Evolutionary conservation across 1,140 invertebrate species (phyloP).

Genomic region (Radopholus similis): DNA sequence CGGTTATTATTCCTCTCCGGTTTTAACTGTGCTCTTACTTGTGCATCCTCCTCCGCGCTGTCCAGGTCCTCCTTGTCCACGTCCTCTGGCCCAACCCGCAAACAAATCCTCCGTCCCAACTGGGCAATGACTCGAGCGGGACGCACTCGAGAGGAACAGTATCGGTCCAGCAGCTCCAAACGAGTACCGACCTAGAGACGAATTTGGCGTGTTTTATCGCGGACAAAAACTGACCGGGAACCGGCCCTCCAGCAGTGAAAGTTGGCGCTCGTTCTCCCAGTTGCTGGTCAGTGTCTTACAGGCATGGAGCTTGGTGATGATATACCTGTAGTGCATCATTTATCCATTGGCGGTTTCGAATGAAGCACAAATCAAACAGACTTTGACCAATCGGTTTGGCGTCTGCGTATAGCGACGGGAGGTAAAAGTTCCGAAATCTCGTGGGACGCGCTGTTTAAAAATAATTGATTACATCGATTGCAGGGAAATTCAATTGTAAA

Average conservation of each 20-base stretch:
- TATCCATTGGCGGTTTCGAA: constrained; percentile 11
- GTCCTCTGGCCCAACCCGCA: constrained; percentile 21
- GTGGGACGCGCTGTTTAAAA: background rate
- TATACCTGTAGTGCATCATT: constrained; percentile 17
- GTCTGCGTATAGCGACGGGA: background rate
- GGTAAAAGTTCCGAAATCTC: background rate
- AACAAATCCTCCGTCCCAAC: constrained; percentile 32
- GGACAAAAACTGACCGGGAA: constrained; percentile 21
- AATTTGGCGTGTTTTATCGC: background rate
- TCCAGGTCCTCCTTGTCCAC: constrained; percentile 21
- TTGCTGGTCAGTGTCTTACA: constrained; percentile 16
- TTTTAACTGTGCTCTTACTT: background rate
- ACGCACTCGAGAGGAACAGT: constrained; percentile 25
- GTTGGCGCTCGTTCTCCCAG: constrained; percentile 16
- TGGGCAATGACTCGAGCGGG: constrained; percentile 29
- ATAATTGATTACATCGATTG: background rate
- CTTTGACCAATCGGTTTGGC: background rate
- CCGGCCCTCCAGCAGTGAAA: constrained; percentile 16
- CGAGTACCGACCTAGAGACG: constrained; percentile 34
- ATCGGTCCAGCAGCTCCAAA: constrained; percentile 38
- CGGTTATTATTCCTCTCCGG: background rate
- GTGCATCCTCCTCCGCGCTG: constrained; percentile 8
- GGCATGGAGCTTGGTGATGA: background rate
- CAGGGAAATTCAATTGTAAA: background rate
- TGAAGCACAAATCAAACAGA: background rate